A percentile compares a stretch with the other conserved stretches of the same genome.
Evolutionary conservation across 2,113 vertebrate species (phyloP).

Genomic region (Romanogobio albipinnatus): DNA sequence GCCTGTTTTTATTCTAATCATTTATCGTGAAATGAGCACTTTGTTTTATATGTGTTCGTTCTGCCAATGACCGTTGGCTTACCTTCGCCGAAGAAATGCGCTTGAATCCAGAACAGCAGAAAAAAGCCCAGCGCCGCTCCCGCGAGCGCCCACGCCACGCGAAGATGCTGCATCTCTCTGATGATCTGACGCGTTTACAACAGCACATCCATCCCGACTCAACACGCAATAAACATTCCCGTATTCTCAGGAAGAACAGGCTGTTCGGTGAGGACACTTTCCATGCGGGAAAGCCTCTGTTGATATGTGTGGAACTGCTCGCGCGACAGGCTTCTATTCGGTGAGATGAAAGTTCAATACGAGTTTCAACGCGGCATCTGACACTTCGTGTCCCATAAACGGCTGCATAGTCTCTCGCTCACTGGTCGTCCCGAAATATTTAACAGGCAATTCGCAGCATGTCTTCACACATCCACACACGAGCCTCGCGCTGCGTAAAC

Average conservation of each 20-base stretch:
- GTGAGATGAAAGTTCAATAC: slow-evolving; percentile 15
- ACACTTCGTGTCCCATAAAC: background rate
- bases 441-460: background rate
- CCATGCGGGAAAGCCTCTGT: slow-evolving; percentile 2
- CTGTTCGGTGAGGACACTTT: background rate
- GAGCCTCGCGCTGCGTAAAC: background rate
- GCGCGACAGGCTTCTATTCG: slow-evolving; percentile 34
- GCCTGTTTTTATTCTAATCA: background rate
- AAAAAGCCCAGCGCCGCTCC: slow-evolving; percentile 49
- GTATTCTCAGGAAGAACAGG: background rate
- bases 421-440: background rate
- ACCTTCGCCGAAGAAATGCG: slow-evolving; percentile 53
- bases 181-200: slow-evolving; percentile 22
- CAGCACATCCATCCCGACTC: slow-evolving; percentile 36
- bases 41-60: background rate
- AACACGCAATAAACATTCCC: slow-evolving; percentile 8
- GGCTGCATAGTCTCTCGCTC: slow-evolving; percentile 12
- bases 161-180: slow-evolving; percentile 52
- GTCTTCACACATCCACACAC: slow-evolving; percentile 21
- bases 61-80: slow-evolving; percentile 11
- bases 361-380: slow-evolving; percentile 18
- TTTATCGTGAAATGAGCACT: background rate
- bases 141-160: slow-evolving; percentile 53
- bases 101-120: slow-evolving; percentile 47
- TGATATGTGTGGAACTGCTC: background rate